phyloP scores from a whole-genome alignment of 2,797 vertebrate genomes.

The Acrossocheilus wenchowensis region DNA sequence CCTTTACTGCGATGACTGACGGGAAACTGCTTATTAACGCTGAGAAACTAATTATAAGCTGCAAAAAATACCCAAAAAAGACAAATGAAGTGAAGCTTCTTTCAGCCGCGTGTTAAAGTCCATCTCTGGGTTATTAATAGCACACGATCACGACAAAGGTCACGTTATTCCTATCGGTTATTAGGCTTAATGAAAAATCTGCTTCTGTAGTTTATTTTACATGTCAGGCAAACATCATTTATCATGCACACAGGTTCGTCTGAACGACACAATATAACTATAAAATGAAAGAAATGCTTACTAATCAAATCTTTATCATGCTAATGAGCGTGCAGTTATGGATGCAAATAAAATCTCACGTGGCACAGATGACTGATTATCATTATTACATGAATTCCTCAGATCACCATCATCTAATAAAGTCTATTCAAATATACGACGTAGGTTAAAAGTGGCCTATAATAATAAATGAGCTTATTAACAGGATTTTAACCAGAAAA shows the following conservation, averaged over 20 bases:
- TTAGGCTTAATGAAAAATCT: background rate
- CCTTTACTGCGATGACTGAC: too few species aligned
- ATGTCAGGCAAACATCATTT: background rate
- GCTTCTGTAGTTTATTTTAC: background rate
- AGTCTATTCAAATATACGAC: background rate
- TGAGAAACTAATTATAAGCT: background rate
- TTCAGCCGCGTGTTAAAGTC: background rate
- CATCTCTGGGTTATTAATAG: background rate
- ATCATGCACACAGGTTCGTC: background rate
- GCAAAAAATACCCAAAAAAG: background rate
- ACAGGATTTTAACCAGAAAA: background rate
- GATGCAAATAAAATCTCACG: background rate
- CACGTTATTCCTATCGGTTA: background rate
- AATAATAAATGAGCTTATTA: background rate
- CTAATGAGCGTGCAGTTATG: background rate
- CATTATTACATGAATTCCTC: background rate
- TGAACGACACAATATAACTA: background rate
- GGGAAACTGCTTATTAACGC: background rate
- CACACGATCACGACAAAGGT: background rate
- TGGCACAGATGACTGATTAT: background rate
- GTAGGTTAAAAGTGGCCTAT: background rate
- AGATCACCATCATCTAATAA: background rate
- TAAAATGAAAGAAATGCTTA: background rate
- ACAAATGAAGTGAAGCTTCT: background rate
- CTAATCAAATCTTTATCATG: background rate